Evolutionary conservation across 2,888 invertebrate species (phyloP), one percentile per base, ranked within the genome.

Genomic region (Koerneria pararmatus): DNA sequence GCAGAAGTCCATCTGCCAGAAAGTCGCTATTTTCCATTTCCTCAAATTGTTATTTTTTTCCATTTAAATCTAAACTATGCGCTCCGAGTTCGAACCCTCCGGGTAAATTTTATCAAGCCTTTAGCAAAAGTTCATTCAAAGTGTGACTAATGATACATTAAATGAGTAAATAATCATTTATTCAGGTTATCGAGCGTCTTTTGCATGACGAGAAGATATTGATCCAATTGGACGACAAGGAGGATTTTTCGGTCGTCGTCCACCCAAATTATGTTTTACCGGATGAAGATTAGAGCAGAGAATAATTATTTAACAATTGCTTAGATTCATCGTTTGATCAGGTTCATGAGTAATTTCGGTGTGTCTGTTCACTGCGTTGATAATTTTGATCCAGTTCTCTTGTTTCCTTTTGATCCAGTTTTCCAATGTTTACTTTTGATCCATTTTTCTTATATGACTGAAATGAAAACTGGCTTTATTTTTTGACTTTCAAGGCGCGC

Each of bases 191-290:
- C 41, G 57, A 29, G 34, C 31, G 22, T n/a, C n/a, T 4, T 58
- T 58, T 46, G 5, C 1, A 51, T 37, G 46, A 59, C 51, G 57
- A 59, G n/a, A 59, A 59, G 49, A 59, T 65, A 27, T 49, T 65
- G 1, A 34, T 57, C 19, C 88, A 88, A 69, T 60, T 74, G 8
- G 74, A 72, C 32, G 86, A 88, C 0, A 89, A 89, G 68, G 89
- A 90, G 37, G 91, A 94, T 85, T 92, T 93, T 0, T 84, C 92
- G 51, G 85, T 97, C 4, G 92, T 95, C 22, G 95, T 95, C 0
- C 95, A 98, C 88, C 97, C 97, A 0, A 95, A 95, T 86, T 97
- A 94, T 84, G 89, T 92, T 57, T 88, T 92, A 56, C 91, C 93
- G 74, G 86, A 85, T 32, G 64, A 64, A 19, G 54, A 64, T 19